phyloP scores from a whole-genome alignment of 2,113 vertebrate species.

The Gopherus evgoodei region DNA sequence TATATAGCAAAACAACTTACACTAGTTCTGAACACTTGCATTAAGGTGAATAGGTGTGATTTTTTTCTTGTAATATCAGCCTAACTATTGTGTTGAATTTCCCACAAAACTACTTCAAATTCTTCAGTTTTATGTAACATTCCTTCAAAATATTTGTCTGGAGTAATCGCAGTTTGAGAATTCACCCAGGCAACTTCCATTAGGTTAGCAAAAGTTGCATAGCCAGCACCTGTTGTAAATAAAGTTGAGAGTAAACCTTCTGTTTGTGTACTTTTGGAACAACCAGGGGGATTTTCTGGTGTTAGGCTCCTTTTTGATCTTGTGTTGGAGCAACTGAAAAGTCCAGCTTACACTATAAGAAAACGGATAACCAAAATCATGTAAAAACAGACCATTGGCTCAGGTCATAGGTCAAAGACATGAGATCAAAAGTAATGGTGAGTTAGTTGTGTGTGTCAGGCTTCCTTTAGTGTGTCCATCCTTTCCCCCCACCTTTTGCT shows the following conservation, averaged over 20 bases:
- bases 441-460: not conserved
- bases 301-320: not conserved
- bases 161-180: not conserved
- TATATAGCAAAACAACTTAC: not conserved
- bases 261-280: not conserved
- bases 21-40: not conserved
- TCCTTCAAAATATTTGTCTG: not conserved
- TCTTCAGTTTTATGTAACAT: not conserved
- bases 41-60: not conserved
- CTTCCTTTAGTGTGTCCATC: not conserved
- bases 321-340: not conserved
- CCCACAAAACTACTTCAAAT: not conserved
- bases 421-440: not conserved
- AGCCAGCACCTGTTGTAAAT: not conserved
- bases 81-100: not conserved
- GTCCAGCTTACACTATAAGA: not conserved
- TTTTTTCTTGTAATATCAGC: not conserved
- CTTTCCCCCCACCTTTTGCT: not conserved
- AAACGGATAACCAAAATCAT: not conserved
- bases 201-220: not conserved
- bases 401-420: not conserved
- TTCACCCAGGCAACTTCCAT: not conserved
- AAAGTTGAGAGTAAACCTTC: not conserved
- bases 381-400: not conserved
- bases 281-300: not conserved